A percentile compares a stretch with the other conserved stretches of the same genome.
Evolutionary conservation across 2,888 invertebrate species (phyloP).

Genomic region (Strigamia transsilvanica): DNA sequence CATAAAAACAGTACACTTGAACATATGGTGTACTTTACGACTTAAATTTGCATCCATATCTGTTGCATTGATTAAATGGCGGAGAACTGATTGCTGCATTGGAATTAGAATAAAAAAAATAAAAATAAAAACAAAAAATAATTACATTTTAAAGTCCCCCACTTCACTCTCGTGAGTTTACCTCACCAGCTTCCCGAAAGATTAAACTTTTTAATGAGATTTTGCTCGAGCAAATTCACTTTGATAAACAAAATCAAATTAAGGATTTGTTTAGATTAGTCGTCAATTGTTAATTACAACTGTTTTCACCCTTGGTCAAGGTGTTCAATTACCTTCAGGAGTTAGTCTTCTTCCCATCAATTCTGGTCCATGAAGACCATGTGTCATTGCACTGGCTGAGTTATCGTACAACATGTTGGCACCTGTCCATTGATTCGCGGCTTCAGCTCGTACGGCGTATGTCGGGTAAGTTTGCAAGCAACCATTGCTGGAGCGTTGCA

Average conservation of each 20-base stretch:
- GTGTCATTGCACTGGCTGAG: not conserved
- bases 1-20: not conserved
- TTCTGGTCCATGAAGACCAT: not conserved
- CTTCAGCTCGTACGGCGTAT: not conserved
- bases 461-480: not conserved
- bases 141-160: too few relatives aligned
- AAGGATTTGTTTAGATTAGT: too few relatives aligned
- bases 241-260: too few relatives aligned
- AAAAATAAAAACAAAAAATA: too few relatives aligned
- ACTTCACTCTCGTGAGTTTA: too few relatives aligned
- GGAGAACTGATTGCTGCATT: not conserved
- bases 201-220: too few relatives aligned
- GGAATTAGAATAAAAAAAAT: not conserved
- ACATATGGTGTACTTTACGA: not conserved
- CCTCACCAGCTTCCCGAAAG: too few relatives aligned
- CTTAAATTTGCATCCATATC: slow-evolving; percentile 8
- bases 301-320: not conserved
- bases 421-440: not conserved
- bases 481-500: not conserved
- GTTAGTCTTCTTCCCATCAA: not conserved
- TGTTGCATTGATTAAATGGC: not conserved
- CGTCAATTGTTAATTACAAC: too few relatives aligned
- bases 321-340: not conserved
- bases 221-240: too few relatives aligned
- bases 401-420: not conserved